Percentiles rank a stretch among this genome's conserved stretches.
These are phyloP conservation scores for Phthorimaea operculella DNA, from an alignment of 1,140 invertebrate genomes.

Conservation along the genomic window DNA sequence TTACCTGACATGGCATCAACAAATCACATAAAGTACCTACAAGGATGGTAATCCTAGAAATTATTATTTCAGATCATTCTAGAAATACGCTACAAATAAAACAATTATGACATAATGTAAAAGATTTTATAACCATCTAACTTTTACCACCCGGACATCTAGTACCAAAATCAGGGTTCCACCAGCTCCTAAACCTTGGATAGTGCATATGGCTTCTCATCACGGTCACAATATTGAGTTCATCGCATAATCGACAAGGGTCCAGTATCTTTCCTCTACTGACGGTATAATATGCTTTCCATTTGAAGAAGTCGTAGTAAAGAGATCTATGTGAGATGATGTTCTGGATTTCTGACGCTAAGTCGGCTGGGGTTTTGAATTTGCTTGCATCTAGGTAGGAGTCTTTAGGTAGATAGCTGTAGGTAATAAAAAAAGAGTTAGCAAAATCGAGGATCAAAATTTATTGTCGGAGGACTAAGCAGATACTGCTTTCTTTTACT, in stretches of 20 bases:
- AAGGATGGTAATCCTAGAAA: too few relatives aligned
- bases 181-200: conserved; percentile 34
- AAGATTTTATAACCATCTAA: too few relatives aligned
- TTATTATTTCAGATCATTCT: too few relatives aligned
- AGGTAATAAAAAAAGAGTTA: neutral
- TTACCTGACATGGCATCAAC: too few relatives aligned
- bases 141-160: neutral
- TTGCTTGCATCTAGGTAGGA: conserved; percentile 32
- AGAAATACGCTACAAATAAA: too few relatives aligned
- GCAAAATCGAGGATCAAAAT: too few relatives aligned
- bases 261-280: conserved; percentile 20
- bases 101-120: too few relatives aligned
- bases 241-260: conserved; percentile 30
- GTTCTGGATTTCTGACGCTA: conserved; percentile 29
- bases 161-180: conserved; percentile 27
- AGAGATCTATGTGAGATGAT: conserved; percentile 26
- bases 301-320: conserved; percentile 41
- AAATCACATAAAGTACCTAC: too few relatives aligned
- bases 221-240: conserved; percentile 27
- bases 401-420: conserved; percentile 36
- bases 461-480: too few relatives aligned
- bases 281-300: conserved; percentile 42
- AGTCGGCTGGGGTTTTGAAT: conserved; percentile 10
- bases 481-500: too few relatives aligned
- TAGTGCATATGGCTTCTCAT: conserved; percentile 17